These are phyloP conservation scores for Drosophila baimaii DNA, from an alignment of 1,140 invertebrate species.

Conservation along the genomic window DNA sequence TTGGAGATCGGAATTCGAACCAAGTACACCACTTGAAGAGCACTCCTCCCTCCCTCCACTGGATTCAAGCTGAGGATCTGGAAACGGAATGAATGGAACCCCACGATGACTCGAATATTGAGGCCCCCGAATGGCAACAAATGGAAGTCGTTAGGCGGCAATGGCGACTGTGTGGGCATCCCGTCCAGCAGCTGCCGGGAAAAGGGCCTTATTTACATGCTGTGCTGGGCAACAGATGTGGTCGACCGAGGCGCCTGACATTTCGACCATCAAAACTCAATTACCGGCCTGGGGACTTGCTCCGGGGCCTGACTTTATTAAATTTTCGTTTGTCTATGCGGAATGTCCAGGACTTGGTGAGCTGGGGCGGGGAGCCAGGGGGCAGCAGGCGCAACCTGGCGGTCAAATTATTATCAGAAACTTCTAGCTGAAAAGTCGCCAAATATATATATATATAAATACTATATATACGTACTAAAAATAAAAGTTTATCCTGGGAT, in stretches of 20 bases:
- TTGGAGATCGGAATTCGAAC: not conserved
- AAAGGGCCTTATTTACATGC: constrained; percentile 61
- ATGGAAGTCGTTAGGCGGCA: constrained; percentile 42
- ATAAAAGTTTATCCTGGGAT: not conserved
- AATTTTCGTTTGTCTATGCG: constrained; percentile 61
- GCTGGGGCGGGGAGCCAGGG: too few species aligned
- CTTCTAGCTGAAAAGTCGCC: constrained; percentile 59
- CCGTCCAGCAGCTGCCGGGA: constrained; percentile 2
- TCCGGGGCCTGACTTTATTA: constrained; percentile 55
- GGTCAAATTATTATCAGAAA: constrained; percentile 69
- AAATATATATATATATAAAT: constrained; percentile 22
- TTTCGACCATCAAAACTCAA: constrained; percentile 74
- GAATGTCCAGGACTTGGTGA: not conserved
- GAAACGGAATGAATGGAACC: not conserved
- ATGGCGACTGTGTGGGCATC: constrained; percentile 4
- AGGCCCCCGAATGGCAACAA: constrained; percentile 31
- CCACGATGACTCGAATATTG: constrained; percentile 38
- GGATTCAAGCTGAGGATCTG: too few species aligned
- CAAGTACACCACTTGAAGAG: not conserved
- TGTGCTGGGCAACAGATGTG: constrained; percentile 48
- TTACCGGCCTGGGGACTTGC: constrained; percentile 32
- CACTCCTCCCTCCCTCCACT: too few species aligned
- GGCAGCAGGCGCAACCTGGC: constrained; percentile 48
- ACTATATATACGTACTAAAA: not conserved
- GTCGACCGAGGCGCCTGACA: constrained; percentile 38